phyloP scores from a whole-genome alignment of 2,113 vertebrate genomes.

The Scatophagus argus region DNA sequence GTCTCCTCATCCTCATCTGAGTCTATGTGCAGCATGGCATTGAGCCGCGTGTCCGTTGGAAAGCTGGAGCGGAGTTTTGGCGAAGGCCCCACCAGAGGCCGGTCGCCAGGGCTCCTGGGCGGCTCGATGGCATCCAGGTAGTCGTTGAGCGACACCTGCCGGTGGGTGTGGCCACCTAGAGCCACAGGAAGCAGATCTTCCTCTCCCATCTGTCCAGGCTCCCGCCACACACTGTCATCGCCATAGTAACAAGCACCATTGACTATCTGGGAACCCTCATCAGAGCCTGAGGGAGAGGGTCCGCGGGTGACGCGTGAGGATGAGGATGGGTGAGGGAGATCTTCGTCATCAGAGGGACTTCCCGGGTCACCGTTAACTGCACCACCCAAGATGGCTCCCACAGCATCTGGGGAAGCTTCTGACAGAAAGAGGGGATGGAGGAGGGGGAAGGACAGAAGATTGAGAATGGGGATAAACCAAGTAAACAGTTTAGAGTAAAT shows the following conservation, averaged over 20 bases:
- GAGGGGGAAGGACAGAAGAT: not conserved
- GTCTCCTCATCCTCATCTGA: slow-evolving; percentile 94
- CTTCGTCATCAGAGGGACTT: slow-evolving; percentile 96
- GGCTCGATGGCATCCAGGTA: slow-evolving; percentile 91
- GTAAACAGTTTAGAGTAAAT: not conserved
- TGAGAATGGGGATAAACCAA: not conserved
- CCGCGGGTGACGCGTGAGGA: slow-evolving; percentile 55
- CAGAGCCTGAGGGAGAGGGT: slow-evolving; percentile 78
- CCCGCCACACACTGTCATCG: slow-evolving; percentile 62
- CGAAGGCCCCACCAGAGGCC: slow-evolving; percentile 82
- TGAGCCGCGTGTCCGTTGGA: slow-evolving; percentile 95
- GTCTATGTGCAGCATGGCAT: slow-evolving; percentile 97
- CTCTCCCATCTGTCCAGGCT: slow-evolving; percentile 19
- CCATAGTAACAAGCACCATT: slow-evolving; percentile 71
- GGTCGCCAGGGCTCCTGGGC: slow-evolving; percentile 82
- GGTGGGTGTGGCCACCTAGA: slow-evolving; percentile 73
- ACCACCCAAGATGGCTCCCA: slow-evolving; percentile 84
- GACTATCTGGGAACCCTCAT: slow-evolving; percentile 71
- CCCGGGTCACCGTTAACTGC: slow-evolving; percentile 92
- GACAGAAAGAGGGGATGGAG: not conserved
- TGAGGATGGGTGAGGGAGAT: slow-evolving; percentile 79
- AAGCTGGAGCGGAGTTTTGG: slow-evolving; percentile 96
- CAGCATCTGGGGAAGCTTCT: slow-evolving; percentile 88
- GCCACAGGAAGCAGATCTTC: slow-evolving; percentile 38
- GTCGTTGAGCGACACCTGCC: slow-evolving; percentile 94